phyloP scores from a whole-genome alignment of 2,888 invertebrate species.

The Philopedon plagiatum region DNA sequence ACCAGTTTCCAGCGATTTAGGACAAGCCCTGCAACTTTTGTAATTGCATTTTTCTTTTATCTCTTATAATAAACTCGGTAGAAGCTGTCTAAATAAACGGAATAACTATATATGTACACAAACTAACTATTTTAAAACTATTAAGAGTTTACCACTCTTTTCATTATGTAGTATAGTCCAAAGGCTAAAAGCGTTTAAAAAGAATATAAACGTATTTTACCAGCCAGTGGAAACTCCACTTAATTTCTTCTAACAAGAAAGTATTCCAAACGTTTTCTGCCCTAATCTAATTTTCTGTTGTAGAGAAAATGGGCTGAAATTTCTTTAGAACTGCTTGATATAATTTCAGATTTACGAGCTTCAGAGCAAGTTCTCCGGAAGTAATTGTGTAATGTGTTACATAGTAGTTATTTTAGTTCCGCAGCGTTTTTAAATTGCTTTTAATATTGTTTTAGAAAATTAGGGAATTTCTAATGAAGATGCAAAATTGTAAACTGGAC shows the following conservation, averaged over 20 bases:
- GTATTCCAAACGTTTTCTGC: conserved; percentile 22
- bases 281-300: conserved; percentile 23
- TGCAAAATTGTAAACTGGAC: no score
- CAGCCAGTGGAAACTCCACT: conserved; percentile 1
- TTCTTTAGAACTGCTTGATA: conserved; percentile 25
- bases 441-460: conserved; percentile 7
- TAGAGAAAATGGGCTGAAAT: conserved; percentile 19
- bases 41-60: no score
- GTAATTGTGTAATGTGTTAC: conserved; percentile 29
- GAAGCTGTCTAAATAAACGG: no score
- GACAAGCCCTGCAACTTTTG: no score
- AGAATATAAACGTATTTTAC: conserved; percentile 11
- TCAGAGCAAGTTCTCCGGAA: conserved; percentile 22
- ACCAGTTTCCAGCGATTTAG: no score
- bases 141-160: no score
- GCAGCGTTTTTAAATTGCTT: conserved; percentile 19
- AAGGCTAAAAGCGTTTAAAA: conserved; percentile 10
- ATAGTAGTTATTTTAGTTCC: conserved; percentile 27
- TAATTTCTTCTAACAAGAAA: conserved; percentile 21
- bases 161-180: neutral
- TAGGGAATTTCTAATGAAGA: neutral
- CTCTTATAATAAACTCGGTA: no score
- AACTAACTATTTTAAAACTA: neutral
- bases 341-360: conserved; percentile 31
- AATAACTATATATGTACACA: no score